Evolutionary conservation across 2,888 invertebrate species (phyloP).

Genomic region (Netelia inedita): DNA sequence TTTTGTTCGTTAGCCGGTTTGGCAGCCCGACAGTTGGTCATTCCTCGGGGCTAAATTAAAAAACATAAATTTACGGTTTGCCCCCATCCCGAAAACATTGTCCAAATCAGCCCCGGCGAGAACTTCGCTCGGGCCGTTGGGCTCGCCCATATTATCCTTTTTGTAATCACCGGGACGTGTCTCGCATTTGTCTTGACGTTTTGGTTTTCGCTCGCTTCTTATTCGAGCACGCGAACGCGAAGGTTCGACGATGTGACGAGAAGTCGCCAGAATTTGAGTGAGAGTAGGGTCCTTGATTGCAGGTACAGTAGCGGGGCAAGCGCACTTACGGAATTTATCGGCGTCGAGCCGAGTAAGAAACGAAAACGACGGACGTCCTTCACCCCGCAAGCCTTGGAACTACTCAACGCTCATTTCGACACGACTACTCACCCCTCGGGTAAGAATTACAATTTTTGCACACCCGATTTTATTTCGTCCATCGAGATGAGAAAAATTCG

Average conservation of each 20-base stretch:
- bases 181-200: background rate
- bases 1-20: constrained; percentile 46
- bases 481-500: constrained; percentile 6
- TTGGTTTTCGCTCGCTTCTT: background rate
- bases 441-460: constrained; percentile 84
- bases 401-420: constrained; percentile 98
- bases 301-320: constrained; percentile 97
- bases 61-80: constrained; percentile 82
- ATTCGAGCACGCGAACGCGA: background rate
- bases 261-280: constrained; percentile 81
- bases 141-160: background rate
- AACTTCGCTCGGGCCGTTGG: background rate
- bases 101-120: constrained; percentile 6
- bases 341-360: constrained; percentile 98
- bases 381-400: constrained; percentile 97
- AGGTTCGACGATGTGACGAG: constrained; percentile 38
- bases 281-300: constrained; percentile 85
- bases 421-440: constrained; percentile 99
- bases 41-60: constrained; percentile 83
- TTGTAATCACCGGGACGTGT: background rate
- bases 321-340: constrained; percentile 97
- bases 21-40: constrained; percentile 82
- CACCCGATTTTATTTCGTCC: constrained; percentile 25
- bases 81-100: constrained; percentile 48
- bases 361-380: constrained; percentile 98